Conservation (phyloP, 2,888 invertebrate species). For the Archips xylosteana region DNA sequence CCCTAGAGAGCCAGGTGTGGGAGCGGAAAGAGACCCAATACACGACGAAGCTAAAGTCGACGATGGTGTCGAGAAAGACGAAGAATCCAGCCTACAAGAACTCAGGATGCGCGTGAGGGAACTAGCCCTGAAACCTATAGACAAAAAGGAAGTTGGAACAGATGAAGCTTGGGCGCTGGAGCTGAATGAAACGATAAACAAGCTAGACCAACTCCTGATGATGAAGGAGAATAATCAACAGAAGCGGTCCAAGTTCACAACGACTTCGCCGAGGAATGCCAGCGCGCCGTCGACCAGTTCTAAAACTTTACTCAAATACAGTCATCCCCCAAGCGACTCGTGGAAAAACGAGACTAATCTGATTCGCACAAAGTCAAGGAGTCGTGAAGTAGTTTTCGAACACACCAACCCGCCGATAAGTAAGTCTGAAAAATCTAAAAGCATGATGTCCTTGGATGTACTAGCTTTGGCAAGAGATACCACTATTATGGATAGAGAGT, state of each 20-base stretch:
- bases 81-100: slow-evolving; percentile 87
- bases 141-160: slow-evolving; percentile 89
- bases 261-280: slow-evolving; percentile 67
- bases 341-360: slow-evolving; percentile 66
- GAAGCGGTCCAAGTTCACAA: slow-evolving; percentile 79
- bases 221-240: slow-evolving; percentile 87
- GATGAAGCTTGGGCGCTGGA: slow-evolving; percentile 91
- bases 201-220: slow-evolving; percentile 89
- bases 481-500: slow-evolving; percentile 74
- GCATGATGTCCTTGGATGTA: slow-evolving; percentile 81
- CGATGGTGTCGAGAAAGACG: slow-evolving; percentile 70
- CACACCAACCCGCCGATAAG: slow-evolving; percentile 67
- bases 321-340: slow-evolving; percentile 67
- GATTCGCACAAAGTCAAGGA: slow-evolving; percentile 68
- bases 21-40: slow-evolving; percentile 87
- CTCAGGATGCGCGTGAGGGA: slow-evolving; percentile 89
- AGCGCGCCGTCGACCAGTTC: slow-evolving; percentile 77
- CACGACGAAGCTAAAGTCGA: slow-evolving; percentile 67
- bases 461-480: slow-evolving; percentile 76
- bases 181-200: slow-evolving; percentile 91
- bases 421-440: slow-evolving; percentile 75
- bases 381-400: slow-evolving; percentile 73
- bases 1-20: slow-evolving; percentile 90
- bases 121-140: slow-evolving; percentile 90
- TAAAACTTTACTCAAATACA: slow-evolving; percentile 59